Evolutionary conservation across 2,888 invertebrate species (phyloP), one percentile per base, ranked within the genome.

Genomic region (Cryptocephalus primarius): DNA sequence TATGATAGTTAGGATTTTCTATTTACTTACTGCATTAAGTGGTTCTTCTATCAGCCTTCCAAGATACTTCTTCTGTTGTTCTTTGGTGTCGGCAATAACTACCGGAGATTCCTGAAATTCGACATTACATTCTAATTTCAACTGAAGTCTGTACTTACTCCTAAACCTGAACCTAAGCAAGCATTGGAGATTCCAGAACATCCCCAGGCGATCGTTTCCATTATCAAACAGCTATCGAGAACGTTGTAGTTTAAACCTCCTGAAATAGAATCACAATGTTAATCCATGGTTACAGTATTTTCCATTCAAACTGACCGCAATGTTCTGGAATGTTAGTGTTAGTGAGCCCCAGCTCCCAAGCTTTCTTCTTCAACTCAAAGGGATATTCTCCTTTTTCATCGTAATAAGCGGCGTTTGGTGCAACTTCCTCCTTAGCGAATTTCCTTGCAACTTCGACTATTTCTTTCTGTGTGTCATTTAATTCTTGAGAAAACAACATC

Each of bases 21-120:
- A 34, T n/a, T 11, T 45, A 39, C 49, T 47, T 46, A 43, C 39
- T 61, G 92, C 91, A 50, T 94, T 83, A 11, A 94, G 62, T 0
- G 94, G 94, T 63, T 94, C 92, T 39, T 93, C 93, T 33, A 89
- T 71, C 60, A 94, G 74, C 52, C 95, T 79, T 8, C 93, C 92
- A 14, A 97, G 76, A 67, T 94, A 97, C 67, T 94, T 93, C 68
- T 93, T 93, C 70, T 96, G 85, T 66, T 95, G 93, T 56, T 85
- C 90, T 57, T 85, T 80, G 62, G 77, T 93, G 39, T 92, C 93
- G 48, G 83, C 83, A 13, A 88, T 66, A 43, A 90, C 77, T 1
- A 93, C 80, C 1, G 93, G 93, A 47, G 86, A 83, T 85, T 90
- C 88, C 86, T 91, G 72, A 52, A 47, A 79, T 22, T 22, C 22